These are phyloP conservation scores for Chymomyza amoena DNA, from an alignment of 2,888 invertebrate genomes.

Conservation along the genomic window DNA sequence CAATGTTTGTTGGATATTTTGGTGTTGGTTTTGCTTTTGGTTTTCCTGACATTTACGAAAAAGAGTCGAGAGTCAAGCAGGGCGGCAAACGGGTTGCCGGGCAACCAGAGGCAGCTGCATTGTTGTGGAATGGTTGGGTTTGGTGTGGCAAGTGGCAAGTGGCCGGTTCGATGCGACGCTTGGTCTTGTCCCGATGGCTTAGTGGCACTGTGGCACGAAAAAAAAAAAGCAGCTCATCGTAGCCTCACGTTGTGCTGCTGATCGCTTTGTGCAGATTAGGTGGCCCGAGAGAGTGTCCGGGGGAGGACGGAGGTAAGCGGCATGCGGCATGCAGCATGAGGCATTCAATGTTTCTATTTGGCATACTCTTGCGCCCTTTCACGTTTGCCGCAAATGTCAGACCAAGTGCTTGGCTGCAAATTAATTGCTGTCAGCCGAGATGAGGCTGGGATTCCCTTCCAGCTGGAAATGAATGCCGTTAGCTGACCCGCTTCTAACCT, in stretches of 20 bases:
- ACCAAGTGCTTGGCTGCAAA: constrained; percentile 44
- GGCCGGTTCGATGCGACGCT: constrained; percentile 8
- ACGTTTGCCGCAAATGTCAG: constrained; percentile 62
- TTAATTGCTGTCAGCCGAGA: constrained; percentile 38
- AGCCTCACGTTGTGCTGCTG: constrained; percentile 15
- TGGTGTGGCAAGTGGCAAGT: constrained; percentile 57
- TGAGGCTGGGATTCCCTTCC: background rate
- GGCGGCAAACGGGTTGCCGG: background rate
- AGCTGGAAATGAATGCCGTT: background rate
- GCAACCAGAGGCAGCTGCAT: background rate
- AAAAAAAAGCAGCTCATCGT: constrained; percentile 44
- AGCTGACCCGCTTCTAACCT: background rate
- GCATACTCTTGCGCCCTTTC: constrained; percentile 58
- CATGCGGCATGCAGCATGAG: constrained; percentile 39
- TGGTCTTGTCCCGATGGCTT: constrained; percentile 51
- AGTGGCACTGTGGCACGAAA: constrained; percentile 55
- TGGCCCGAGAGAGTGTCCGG: background rate
- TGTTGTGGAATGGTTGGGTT: constrained; percentile 23
- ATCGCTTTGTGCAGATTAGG: constrained; percentile 40
- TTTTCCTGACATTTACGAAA: background rate
- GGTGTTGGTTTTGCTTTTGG: background rate
- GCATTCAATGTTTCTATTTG: constrained; percentile 57
- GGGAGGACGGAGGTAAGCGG: background rate
- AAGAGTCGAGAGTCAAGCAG: background rate
- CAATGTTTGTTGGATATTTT: constrained; percentile 30